These are phyloP conservation scores for Saxidomus purpurata DNA, from an alignment of 1,140 invertebrate genomes.

Conservation along the genomic window DNA sequence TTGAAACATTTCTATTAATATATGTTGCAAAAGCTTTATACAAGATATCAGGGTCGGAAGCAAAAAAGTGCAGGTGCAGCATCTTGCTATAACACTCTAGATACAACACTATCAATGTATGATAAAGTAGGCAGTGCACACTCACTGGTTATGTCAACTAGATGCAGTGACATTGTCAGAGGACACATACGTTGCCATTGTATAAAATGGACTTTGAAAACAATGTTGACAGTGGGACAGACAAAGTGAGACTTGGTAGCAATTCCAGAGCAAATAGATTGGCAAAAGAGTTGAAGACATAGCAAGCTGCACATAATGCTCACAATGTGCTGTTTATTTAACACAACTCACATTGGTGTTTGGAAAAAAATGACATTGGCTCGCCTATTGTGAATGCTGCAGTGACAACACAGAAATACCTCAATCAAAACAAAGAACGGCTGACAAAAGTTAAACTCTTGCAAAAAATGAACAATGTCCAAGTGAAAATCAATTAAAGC, in stretches of 20 bases:
- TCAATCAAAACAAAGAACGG: background rate
- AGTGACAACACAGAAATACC: background rate
- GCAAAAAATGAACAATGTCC: background rate
- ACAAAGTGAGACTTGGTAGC: too few relatives aligned
- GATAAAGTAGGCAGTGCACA: slow-evolving; percentile 9
- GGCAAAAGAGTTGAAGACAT: slow-evolving; percentile 22
- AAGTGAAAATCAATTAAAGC: background rate
- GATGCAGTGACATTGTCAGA: slow-evolving; percentile 2
- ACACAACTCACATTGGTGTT: background rate
- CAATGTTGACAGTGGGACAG: too few relatives aligned
- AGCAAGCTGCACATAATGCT: background rate
- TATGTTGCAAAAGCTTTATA: too few relatives aligned
- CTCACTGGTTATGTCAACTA: background rate
- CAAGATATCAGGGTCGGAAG: too few relatives aligned
- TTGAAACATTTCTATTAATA: too few relatives aligned
- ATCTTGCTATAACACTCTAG: too few relatives aligned
- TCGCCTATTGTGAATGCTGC: background rate
- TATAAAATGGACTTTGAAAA: slow-evolving; percentile 16
- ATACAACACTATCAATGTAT: background rate
- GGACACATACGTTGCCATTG: slow-evolving; percentile 6
- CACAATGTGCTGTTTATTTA: slow-evolving; percentile 3
- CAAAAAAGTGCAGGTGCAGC: too few relatives aligned
- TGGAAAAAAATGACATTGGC: slow-evolving; percentile 25
- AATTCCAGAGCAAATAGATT: slow-evolving; percentile 9
- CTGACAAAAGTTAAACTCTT: background rate